Conservation (phyloP, 2,888 invertebrate genomes). For the Acholoe squamosa region DNA sequence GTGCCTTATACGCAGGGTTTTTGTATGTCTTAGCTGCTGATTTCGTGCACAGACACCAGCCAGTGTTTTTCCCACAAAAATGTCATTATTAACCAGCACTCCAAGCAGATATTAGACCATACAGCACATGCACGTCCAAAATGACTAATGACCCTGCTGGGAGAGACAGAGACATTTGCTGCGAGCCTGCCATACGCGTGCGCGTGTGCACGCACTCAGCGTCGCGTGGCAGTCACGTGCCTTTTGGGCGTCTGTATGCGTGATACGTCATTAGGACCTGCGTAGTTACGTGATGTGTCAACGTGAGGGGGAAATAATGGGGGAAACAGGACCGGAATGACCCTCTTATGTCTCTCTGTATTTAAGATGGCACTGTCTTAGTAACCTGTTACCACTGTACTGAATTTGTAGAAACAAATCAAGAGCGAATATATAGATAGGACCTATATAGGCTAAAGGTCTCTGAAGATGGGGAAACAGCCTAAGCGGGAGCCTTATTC, state of each 20-base stretch:
- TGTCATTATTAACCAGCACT: too few relatives aligned
- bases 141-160: too few relatives aligned
- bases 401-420: not conserved
- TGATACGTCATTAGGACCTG: not conserved
- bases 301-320: constrained; percentile 16
- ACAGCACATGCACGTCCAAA: too few relatives aligned
- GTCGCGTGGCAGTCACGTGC: not conserved
- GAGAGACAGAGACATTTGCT: not conserved
- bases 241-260: not conserved
- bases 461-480: not conserved
- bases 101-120: too few relatives aligned
- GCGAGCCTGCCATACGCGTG: not conserved
- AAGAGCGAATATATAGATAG: not conserved
- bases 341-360: too few relatives aligned
- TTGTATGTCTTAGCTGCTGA: too few relatives aligned
- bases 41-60: too few relatives aligned
- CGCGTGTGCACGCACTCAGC: not conserved
- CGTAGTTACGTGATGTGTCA: constrained; percentile 13
- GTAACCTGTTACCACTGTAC: not conserved
- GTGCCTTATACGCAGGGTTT: too few relatives aligned
- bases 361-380: not conserved
- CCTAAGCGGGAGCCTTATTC: not conserved
- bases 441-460: not conserved
- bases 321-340: not conserved
- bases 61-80: too few relatives aligned